These are phyloP conservation scores for Epistrophe grossulariae DNA, from an alignment of 2,888 invertebrate species.

Conservation along the genomic window DNA sequence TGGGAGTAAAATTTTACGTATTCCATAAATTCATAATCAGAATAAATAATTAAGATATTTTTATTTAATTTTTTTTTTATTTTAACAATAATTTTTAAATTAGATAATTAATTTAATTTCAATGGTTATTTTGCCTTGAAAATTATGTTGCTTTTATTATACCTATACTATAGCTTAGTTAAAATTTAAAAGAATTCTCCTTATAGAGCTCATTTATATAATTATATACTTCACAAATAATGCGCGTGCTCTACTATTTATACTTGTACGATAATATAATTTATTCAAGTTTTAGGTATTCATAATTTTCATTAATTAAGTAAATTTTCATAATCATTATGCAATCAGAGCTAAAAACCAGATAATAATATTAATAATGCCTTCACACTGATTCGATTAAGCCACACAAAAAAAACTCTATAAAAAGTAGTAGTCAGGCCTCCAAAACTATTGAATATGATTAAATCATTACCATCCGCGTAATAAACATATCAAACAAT, in stretches of 20 bases:
- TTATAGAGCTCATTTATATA: not conserved
- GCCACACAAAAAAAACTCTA: not conserved
- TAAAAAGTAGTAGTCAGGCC: slow-evolving; percentile 12
- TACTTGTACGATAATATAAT: not conserved
- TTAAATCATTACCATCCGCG: slow-evolving; percentile 22
- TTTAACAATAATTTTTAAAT: too few relatives aligned
- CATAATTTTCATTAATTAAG: not conserved
- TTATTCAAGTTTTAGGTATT: not conserved
- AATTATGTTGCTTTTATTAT: too few relatives aligned
- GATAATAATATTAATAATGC: not conserved
- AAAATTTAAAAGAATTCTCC: not conserved
- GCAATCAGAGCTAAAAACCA: not conserved
- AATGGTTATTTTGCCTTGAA: too few relatives aligned
- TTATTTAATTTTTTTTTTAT: too few relatives aligned
- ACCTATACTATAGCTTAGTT: too few relatives aligned
- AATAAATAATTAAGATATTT: too few relatives aligned
- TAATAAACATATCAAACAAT: slow-evolving; percentile 21
- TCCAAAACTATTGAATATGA: not conserved
- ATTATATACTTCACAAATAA: not conserved
- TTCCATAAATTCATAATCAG: too few relatives aligned
- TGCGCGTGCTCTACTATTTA: not conserved
- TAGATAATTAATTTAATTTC: too few relatives aligned
- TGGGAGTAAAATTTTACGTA: too few relatives aligned
- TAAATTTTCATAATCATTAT: not conserved
- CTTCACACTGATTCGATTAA: slow-evolving; percentile 4